Conservation (phyloP, 2,113 vertebrate genomes). For the Myodes glareolus region DNA sequence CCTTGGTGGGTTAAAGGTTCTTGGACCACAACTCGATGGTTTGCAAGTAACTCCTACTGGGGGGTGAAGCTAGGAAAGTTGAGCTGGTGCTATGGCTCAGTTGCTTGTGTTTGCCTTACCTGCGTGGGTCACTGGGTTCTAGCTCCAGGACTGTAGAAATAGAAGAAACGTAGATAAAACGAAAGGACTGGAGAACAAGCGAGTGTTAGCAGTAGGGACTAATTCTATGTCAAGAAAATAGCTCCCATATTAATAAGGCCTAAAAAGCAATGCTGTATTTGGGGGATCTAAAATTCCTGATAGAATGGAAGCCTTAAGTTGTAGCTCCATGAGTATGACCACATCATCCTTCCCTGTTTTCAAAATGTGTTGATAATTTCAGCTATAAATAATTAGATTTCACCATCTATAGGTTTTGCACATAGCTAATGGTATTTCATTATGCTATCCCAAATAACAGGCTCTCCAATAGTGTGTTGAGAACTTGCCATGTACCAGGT, state of each 20-base stretch:
- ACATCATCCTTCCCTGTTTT: background rate
- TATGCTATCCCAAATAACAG: background rate
- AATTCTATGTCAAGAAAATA: background rate
- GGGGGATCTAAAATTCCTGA: constrained; percentile 19
- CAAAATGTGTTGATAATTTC: background rate
- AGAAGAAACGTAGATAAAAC: background rate
- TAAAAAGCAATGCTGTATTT: background rate
- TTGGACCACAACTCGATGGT: constrained; percentile 12
- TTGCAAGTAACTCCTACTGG: constrained; percentile 22
- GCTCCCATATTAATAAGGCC: background rate
- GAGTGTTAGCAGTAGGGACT: background rate
- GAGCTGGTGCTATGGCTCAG: background rate
- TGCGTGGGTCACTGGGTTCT: background rate
- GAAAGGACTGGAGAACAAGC: constrained; percentile 30
- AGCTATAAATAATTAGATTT: background rate
- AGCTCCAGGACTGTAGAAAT: background rate
- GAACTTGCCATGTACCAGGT: background rate
- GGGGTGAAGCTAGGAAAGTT: background rate
- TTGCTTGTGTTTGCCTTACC: background rate
- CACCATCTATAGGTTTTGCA: background rate
- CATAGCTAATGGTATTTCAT: constrained; percentile 46
- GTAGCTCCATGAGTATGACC: background rate
- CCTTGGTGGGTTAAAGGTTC: background rate
- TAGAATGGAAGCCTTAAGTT: constrained; percentile 24
- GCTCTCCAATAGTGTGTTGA: background rate